These are phyloP conservation scores for Brachypteracias leptosomus DNA, from an alignment of 2,113 vertebrate species.

Conservation along the genomic window DNA sequence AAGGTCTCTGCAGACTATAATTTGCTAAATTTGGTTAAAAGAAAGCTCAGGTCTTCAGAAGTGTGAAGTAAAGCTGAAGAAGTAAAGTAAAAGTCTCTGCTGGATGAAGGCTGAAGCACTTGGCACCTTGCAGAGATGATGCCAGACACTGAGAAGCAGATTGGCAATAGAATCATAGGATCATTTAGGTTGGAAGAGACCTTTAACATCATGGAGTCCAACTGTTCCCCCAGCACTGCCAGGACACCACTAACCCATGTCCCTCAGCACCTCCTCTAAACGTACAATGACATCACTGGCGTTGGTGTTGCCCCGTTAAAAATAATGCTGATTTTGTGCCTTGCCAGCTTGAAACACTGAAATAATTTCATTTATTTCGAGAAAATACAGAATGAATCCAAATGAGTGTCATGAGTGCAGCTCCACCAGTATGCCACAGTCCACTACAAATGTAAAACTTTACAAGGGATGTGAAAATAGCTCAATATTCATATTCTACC, in stretches of 20 bases:
- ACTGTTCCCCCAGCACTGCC: not conserved
- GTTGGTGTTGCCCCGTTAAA: not conserved
- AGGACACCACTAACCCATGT: not conserved
- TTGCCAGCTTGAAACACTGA: not conserved
- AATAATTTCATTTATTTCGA: not conserved
- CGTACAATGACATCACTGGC: not conserved
- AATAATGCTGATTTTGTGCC: not conserved
- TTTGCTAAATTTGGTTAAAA: not conserved
- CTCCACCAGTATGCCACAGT: not conserved
- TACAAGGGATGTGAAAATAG: not conserved
- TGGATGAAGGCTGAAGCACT: not conserved
- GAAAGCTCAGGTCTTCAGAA: not conserved
- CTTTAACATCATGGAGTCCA: not conserved
- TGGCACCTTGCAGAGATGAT: not conserved
- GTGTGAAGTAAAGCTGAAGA: not conserved
- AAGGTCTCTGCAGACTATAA: not conserved
- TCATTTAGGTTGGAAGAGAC: not conserved
- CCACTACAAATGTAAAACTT: not conserved
- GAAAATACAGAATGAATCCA: not conserved
- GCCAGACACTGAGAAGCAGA: not conserved
- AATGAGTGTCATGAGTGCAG: not conserved
- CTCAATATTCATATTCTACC: not conserved
- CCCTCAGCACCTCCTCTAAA: not conserved
- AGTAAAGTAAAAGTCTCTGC: not conserved
- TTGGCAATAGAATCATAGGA: not conserved